Conservation (phyloP, 1,140 invertebrate species). For the Diabrotica virgifera region DNA sequence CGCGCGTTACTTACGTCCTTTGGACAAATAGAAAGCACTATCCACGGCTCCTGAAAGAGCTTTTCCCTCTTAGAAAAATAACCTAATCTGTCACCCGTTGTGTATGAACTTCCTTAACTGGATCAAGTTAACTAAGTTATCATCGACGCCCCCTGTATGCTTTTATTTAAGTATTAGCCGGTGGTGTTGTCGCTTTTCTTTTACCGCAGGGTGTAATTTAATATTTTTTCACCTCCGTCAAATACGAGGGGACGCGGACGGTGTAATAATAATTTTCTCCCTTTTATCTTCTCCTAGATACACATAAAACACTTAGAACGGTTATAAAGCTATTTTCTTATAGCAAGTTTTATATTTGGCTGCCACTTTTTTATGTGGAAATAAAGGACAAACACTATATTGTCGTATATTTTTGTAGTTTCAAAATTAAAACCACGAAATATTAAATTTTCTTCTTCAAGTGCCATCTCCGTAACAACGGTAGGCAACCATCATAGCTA, state of each 20-base stretch:
- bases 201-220: neutral
- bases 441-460: too few species aligned
- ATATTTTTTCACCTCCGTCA: neutral
- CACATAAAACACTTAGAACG: too few species aligned
- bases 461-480: too few species aligned
- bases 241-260: neutral
- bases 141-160: neutral
- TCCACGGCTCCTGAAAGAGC: neutral
- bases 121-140: neutral
- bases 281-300: too few species aligned
- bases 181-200: neutral
- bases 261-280: neutral
- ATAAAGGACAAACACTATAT: too few species aligned
- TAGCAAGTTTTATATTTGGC: too few species aligned
- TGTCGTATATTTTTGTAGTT: too few species aligned
- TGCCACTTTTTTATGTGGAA: too few species aligned
- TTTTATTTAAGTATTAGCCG: neutral
- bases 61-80: neutral
- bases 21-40: constrained; percentile 2
- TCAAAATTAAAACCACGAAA: too few species aligned
- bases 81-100: neutral
- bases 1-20: neutral
- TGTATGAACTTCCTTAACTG: neutral
- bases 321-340: too few species aligned
- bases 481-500: too few species aligned